Conservation (phyloP, 2,113 vertebrate species). For the Potamarius usumacintae region DNA sequence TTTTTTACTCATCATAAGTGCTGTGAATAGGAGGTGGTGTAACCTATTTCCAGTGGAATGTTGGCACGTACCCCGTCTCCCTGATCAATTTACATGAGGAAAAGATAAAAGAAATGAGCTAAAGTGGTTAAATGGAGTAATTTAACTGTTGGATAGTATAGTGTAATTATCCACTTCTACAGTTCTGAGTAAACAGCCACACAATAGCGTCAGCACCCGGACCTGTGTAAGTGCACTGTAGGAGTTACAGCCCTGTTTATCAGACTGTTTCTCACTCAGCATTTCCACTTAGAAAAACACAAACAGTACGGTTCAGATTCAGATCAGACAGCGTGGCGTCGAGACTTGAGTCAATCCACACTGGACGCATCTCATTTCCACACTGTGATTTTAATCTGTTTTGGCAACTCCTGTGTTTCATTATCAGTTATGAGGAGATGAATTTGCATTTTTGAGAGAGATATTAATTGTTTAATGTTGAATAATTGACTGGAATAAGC, state of each 20-base stretch:
- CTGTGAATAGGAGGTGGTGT: not conserved
- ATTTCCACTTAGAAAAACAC: not conserved
- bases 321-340: not conserved
- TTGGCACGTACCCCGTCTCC: not conserved
- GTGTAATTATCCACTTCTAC: not conserved
- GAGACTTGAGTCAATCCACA: not conserved
- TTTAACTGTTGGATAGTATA: not conserved
- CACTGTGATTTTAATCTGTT: not conserved
- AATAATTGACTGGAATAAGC: not conserved
- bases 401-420: not conserved
- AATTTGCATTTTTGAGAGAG: not conserved
- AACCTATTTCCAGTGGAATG: not conserved
- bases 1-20: not conserved
- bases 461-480: not conserved
- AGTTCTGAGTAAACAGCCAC: not conserved
- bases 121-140: not conserved
- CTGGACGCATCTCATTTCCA: not conserved
- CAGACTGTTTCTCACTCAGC: not conserved
- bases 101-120: not conserved
- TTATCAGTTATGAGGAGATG: not conserved
- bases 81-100: not conserved
- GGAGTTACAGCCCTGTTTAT: not conserved
- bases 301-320: not conserved
- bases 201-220: not conserved
- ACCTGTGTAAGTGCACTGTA: too few species aligned